Evolutionary conservation across 2,113 vertebrate species (phyloP), one percentile per base, ranked within the genome.

Genomic region (Oryzias woworae): DNA sequence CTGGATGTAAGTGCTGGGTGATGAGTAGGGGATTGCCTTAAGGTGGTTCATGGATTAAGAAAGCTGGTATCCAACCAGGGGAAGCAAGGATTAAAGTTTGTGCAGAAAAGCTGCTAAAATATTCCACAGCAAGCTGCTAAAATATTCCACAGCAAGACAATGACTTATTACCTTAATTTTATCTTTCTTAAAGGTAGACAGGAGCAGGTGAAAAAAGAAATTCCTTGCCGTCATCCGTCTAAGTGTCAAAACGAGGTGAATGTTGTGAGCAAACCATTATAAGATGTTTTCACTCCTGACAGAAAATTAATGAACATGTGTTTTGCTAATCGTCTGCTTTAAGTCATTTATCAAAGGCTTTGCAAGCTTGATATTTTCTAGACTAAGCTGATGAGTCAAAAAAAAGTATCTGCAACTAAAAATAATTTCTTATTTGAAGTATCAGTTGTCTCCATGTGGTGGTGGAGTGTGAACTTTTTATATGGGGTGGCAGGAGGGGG

Each of bases 61-160:
- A 64, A 61, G 54, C 65, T 70, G 62, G 71, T 75, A 54, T 64
- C 46, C 51, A 60, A 73, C 53, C 56, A 46, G 49, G 44, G 4
- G 20, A 69, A 70, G 51, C 18, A 7, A 43, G 22, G 31, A 28
- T 75, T 69, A 48, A 53, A 58, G 26, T 63, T 54, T 62, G 4
- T 66, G 46, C 59, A 26, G 53, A 42, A 47, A 48, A 58, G 52
- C 18, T 4, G 51, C 62, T 63, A 42, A 67, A 65, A 66, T 61
- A 55, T 48, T 77, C 55, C 52, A 70, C 52, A 81, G 80, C 73
- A 71, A 85, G 43, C 18, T 4, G 51, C 62, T 63, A 42, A 67
- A 65, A 66, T 61, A 55, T 48, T 77, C 55, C 52, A 70, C 52
- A 81, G 80, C 73, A 71, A 85, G 43, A 75, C 58, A 53, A 56